Evolutionary conservation across 2,888 invertebrate species (phyloP).

Genomic region (Andrena bicolor): DNA sequence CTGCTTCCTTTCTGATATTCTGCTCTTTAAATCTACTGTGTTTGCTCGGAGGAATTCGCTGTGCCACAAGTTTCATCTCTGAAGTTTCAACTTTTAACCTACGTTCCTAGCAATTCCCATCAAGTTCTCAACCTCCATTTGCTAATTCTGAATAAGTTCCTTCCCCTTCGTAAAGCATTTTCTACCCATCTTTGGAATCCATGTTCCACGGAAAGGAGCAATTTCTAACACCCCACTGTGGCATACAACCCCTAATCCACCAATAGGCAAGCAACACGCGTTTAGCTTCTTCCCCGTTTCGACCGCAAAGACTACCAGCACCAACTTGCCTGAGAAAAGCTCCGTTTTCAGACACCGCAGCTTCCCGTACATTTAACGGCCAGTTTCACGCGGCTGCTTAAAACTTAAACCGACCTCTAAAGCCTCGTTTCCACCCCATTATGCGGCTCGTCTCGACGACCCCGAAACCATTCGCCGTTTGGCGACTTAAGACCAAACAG

Average conservation of each 20-base stretch:
- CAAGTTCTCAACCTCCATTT: not conserved
- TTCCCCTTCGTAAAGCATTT: not conserved
- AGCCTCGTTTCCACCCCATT: constrained; percentile 46
- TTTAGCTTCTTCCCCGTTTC: not conserved
- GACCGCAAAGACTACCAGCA: constrained; percentile 4
- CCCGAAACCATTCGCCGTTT: constrained; percentile 23
- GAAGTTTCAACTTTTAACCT: too few relatives aligned
- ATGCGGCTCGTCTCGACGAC: constrained; percentile 36
- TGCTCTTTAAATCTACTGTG: not conserved
- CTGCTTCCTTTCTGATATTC: not conserved
- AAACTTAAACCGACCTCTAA: constrained; percentile 59
- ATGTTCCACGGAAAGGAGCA: not conserved
- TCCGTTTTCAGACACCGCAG: constrained; percentile 34
- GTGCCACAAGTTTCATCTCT: too few relatives aligned
- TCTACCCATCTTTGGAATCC: not conserved
- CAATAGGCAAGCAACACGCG: not conserved
- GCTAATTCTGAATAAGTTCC: not conserved
- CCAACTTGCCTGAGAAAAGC: constrained; percentile 17
- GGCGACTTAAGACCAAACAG: constrained; percentile 41
- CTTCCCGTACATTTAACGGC: constrained; percentile 61
- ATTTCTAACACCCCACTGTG: not conserved
- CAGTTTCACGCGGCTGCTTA: constrained; percentile 61
- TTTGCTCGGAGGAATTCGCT: too few relatives aligned
- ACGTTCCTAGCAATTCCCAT: too few relatives aligned
- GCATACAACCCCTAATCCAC: not conserved